Evolutionary conservation across 2,797 vertebrate genomes (phyloP), one percentile per base, ranked within the genome.

Genomic region (Staurois parvus): DNA sequence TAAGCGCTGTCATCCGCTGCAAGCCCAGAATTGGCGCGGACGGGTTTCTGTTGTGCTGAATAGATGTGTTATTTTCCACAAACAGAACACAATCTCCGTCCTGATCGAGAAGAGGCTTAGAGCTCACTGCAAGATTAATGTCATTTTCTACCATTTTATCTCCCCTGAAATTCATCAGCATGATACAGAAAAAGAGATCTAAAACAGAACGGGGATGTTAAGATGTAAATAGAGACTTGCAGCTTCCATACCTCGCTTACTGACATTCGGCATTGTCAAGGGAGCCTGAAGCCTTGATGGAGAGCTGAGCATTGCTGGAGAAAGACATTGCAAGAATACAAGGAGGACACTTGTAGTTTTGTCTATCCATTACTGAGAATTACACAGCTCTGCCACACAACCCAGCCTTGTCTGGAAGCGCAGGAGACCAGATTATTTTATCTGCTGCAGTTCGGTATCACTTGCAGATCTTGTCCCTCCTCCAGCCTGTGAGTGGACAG

Each of bases 101-200:
- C 78, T 56, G 78, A 70, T 26, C 26, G n/a, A 17, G 78, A 32
- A 30, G 67, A 26, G 17, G 76, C 67, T 56, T 80, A 69, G 67
- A 34, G 66, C 78, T 56, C 66, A 11, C 12, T 24, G 8, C 26
- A 24, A 26, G 78, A 80, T 70, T 80, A 80, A 80, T 70, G 78
- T 67, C 52, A 80, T 80, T 70, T 80, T 52, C 30, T n/a, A 34
- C 67, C 30, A 56, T 70, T 52, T 80, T 70, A 69, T 30, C 77
- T 69, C 17, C 28, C 66, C 48, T 28, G 64, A 66, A 79, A 79
- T 79, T 69, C 48, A 79, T 80, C 78, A 70, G 13, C 69, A 32
- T 40, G 66, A 70, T 70, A 70, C 66, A 30, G 17, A 52, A 66
- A 21, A 48, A 13, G 77, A 34, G 40, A 69, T 69, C 1, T 42